Evolutionary conservation across 2,888 invertebrate genomes (phyloP), one percentile per base, ranked within the genome.

Genomic region (Dexiosoma caninum): DNA sequence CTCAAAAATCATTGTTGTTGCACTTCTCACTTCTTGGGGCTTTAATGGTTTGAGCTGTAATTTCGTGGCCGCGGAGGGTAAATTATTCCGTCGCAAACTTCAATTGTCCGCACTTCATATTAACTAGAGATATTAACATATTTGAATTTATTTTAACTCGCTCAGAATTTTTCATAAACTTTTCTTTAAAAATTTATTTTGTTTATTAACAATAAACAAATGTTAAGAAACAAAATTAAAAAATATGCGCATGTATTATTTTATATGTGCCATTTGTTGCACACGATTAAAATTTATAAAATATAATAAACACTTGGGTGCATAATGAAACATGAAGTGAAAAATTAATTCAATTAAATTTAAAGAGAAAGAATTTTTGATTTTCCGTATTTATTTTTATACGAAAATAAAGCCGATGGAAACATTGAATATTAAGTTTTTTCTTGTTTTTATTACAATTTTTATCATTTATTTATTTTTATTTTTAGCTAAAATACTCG

Each of bases 401-500:
- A 55, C 8, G 64, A 64, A 55, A 72, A 55, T 72, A 51, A 51
- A 60, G 19, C 19, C 30, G 21, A 30, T 70, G 37, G 30, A 62
- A 32, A n/a, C n/a, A n/a, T n/a, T n/a, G n/a, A n/a, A n/a, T n/a
- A n/a, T n/a, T n/a, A n/a, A 60, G 23, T 42, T 64, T 57, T 8
- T 23, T 49, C 32, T 37, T 23, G 1, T 35, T 19, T 19, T 32
- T 53, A 30, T 8, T n/a, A n/a, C n/a, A n/a, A n/a, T n/a, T n/a
- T n/a, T 44, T 21, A 27, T 27, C 6, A 27, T 27, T 27, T 6
- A 27, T 27, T 21, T 9, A 9, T 9, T 44, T 46, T 21, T 87
- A 87, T 86, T 86, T 85, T 84, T 86, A 87, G 67, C 16, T 32
- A 23, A 67, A 67, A n/a, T 23, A 78, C 14, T 40, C 59, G 51